A percentile compares a stretch with the other conserved stretches of the same genome.
Evolutionary conservation across 1,140 invertebrate genomes (phyloP).

Genomic region (Cydia amplana): DNA sequence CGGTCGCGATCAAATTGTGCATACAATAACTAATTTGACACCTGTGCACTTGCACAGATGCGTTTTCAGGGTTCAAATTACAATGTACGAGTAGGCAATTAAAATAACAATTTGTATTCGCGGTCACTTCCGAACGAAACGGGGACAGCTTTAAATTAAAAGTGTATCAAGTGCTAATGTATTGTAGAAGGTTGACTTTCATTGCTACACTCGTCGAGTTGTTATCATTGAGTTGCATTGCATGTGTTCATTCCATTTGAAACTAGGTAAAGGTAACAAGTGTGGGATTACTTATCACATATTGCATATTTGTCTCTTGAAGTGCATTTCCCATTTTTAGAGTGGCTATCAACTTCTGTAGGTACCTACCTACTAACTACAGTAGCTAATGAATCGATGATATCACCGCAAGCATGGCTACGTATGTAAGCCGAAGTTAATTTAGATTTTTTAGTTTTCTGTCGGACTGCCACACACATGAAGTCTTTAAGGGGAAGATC

Average conservation of each 20-base stretch:
- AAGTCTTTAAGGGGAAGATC: not conserved
- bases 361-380: not conserved
- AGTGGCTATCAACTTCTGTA: not conserved
- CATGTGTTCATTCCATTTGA: slow-evolving; percentile 23
- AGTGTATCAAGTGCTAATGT: slow-evolving; percentile 33
- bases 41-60: slow-evolving; percentile 28
- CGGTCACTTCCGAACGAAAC: slow-evolving; percentile 32
- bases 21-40: slow-evolving; percentile 35
- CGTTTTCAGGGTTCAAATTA: slow-evolving; percentile 21
- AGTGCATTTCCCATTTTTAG: slow-evolving; percentile 2
- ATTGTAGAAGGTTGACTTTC: slow-evolving; percentile 36
- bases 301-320: not conserved
- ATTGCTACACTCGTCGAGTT: slow-evolving; percentile 24
- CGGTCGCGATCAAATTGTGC: slow-evolving; percentile 14
- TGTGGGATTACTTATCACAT: slow-evolving; percentile 22
- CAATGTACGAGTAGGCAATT: slow-evolving; percentile 26
- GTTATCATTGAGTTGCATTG: slow-evolving; percentile 31
- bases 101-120: slow-evolving; percentile 37
- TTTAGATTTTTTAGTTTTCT: not conserved
- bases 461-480: too few relatives aligned
- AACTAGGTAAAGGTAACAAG: slow-evolving; percentile 19
- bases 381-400: not conserved
- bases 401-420: not conserved
- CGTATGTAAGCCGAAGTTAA: not conserved
- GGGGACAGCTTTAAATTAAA: slow-evolving; percentile 16